These are phyloP conservation scores for Drosophila orena DNA, from an alignment of 1,140 invertebrate genomes.

Conservation along the genomic window DNA sequence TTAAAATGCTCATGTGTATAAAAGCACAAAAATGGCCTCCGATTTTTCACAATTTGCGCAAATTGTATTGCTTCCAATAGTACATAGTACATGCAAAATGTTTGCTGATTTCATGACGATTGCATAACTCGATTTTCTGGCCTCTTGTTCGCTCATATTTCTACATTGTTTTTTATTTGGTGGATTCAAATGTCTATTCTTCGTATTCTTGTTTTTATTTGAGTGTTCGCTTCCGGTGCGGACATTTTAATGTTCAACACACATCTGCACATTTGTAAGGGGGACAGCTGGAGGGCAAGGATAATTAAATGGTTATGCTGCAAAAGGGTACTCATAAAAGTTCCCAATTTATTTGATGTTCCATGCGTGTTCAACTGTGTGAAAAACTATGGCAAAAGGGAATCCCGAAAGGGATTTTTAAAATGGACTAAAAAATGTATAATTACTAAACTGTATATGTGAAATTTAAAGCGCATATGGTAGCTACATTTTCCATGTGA, in stretches of 20 bases:
- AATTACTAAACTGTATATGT: not conserved
- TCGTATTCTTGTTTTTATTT: not conserved
- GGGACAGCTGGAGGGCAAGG: not conserved
- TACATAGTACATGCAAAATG: constrained; percentile 12
- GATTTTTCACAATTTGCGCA: constrained; percentile 10
- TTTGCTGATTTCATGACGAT: constrained; percentile 7
- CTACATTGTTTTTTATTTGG: not conserved
- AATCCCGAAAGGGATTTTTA: not conserved
- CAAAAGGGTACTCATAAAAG: not conserved
- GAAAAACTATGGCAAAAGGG: not conserved
- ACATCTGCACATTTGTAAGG: not conserved
- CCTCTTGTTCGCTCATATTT: not conserved
- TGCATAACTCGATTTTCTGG: constrained; percentile 7
- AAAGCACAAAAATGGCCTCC: not conserved
- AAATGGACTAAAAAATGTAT: not conserved
- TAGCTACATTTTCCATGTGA: not conserved
- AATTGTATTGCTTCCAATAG: constrained; percentile 19
- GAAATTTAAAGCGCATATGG: not conserved
- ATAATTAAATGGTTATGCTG: constrained; percentile 18
- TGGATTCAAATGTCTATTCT: constrained; percentile 4
- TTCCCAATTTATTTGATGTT: not conserved
- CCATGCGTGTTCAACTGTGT: not conserved
- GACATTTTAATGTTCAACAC: not conserved
- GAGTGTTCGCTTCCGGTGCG: not conserved
- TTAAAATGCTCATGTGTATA: not conserved